Evolutionary conservation across 1,140 invertebrate species (phyloP).

Genomic region (Pogonomyrmex californicus): DNA sequence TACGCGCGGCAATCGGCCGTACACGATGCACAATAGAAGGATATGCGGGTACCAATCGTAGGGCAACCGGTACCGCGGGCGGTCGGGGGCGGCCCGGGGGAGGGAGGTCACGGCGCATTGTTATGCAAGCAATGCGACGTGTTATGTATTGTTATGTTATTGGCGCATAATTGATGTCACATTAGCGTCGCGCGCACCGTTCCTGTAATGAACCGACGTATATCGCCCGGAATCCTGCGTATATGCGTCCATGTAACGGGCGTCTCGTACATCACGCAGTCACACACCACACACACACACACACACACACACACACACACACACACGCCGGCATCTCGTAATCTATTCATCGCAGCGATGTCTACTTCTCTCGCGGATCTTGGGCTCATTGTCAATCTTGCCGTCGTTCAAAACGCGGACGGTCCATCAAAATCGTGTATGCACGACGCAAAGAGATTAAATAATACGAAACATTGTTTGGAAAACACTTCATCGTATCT

Average conservation of each 20-base stretch:
- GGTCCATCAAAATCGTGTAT: neutral
- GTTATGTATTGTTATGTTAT: slow-evolving; percentile 85
- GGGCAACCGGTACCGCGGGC: slow-evolving; percentile 20
- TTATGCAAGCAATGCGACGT: slow-evolving; percentile 83
- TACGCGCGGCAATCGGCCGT: slow-evolving; percentile 77
- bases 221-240: slow-evolving; percentile 65
- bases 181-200: slow-evolving; percentile 80
- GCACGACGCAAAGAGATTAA: neutral
- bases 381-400: neutral
- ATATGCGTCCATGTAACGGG: slow-evolving; percentile 37
- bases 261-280: slow-evolving; percentile 54
- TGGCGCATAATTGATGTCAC: slow-evolving; percentile 84
- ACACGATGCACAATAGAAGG: slow-evolving; percentile 79
- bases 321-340: neutral
- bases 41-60: slow-evolving; percentile 76
- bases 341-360: slow-evolving; percentile 15
- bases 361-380: neutral
- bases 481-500: neutral
- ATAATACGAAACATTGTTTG: neutral
- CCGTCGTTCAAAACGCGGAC: neutral
- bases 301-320: too few species aligned
- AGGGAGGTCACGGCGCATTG: slow-evolving; percentile 74
- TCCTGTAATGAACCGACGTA: slow-evolving; percentile 80
- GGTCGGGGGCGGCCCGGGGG: neutral
- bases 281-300: neutral